Base-by-base conservation (phyloP, 1,140 invertebrate species). In the Ceratina japonica region DNA sequence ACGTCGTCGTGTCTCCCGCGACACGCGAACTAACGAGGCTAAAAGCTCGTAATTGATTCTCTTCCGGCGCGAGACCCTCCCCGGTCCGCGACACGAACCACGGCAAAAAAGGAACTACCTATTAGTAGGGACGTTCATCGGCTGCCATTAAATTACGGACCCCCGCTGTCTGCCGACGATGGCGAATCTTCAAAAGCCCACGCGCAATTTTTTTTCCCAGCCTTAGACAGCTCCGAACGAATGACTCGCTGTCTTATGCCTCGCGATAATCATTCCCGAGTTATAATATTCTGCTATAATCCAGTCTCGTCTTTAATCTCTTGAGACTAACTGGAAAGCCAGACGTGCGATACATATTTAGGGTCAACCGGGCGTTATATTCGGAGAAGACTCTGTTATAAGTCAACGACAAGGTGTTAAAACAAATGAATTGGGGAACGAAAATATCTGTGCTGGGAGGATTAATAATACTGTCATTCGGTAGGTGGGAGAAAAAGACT, bases 11-110 rank as follows among this genome's bases (percentile, higher is more conserved):
- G 83, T 84, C 83, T 78, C 49, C 78, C 73, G 37, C 78, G 83
- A 62, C 72, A 64, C 78, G 78, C 70, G 54, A 75, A 80, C 83
- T 85, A 85, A 85, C 83, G 83, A 85, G 83, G 81, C 82, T 85
- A 85, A 85, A 85, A 85, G 83, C 83, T 85, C 79, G 83, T 85
- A 85, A 85, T 85, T 85, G 83, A 85, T 85, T 85, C 83, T 84
- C 83, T 85, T 85, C 82, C 82, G 83, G 71, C 77, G 77, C 78
- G 70, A 62, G 63, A 51, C 56, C 81, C 63, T 22, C 75, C 65
- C 59, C 15, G 44, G 51, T 37, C 37, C 58, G 49, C 79, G 79
- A 77, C 66, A 68, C 73, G 51, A 44, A 56, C 49, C 52, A 65
- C 49, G 68, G 75, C 75, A 83, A 85, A 84, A 85, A 85, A 84